These are phyloP conservation scores for Benitochromis conjunctus DNA, from an alignment of 2,113 vertebrate species.

Conservation along the genomic window DNA sequence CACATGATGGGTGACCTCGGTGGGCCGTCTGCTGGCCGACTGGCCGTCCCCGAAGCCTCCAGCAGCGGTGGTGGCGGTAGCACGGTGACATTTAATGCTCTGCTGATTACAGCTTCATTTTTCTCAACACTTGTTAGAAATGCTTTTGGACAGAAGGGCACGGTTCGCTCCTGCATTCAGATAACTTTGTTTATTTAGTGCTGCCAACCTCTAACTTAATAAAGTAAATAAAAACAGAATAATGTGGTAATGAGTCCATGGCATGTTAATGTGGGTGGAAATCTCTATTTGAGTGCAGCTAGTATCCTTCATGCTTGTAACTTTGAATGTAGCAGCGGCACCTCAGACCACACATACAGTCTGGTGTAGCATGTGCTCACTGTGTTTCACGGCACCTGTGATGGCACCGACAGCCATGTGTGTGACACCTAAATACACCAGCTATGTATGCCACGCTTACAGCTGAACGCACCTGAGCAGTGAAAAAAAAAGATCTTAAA, in stretches of 20 bases:
- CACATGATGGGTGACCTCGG: slow-evolving; percentile 26
- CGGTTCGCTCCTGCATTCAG: not conserved
- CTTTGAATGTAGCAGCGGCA: not conserved
- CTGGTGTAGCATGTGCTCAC: not conserved
- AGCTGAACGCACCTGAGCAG: not conserved
- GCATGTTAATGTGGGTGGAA: not conserved
- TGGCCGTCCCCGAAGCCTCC: not conserved
- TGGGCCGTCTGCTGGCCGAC: not conserved
- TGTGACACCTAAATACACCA: too few species aligned
- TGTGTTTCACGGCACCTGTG: not conserved
- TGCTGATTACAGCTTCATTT: not conserved
- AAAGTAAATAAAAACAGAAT: not conserved
- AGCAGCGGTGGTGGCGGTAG: not conserved
- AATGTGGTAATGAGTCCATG: not conserved
- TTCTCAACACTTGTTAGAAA: not conserved
- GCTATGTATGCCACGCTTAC: too few species aligned
- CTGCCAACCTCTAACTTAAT: not conserved
- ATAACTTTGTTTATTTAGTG: not conserved
- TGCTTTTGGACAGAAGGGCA: not conserved
- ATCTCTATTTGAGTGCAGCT: not conserved
- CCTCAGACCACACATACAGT: not conserved
- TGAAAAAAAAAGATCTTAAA: not conserved
- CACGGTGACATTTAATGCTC: not conserved
- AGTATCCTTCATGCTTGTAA: not conserved
- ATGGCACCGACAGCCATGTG: not conserved